phyloP scores from a whole-genome alignment of 1,140 invertebrate species.

The Chrysoperla carnea region DNA sequence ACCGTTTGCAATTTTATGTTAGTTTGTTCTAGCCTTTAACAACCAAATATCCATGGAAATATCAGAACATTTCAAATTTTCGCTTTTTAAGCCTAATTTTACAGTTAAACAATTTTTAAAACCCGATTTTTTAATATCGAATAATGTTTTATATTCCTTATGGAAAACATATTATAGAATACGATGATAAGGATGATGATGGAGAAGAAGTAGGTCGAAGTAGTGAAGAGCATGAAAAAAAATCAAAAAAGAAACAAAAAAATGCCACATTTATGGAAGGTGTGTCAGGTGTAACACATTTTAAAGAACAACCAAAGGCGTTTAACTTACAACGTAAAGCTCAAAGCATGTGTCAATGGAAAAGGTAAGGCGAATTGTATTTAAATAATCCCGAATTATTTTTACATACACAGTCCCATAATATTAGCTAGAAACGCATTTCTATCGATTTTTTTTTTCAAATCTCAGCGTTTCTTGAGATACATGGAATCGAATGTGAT shows the following conservation, averaged over 20 bases:
- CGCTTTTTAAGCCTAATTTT: too few relatives aligned
- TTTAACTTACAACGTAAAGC: constrained; percentile 53
- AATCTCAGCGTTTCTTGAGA: too few relatives aligned
- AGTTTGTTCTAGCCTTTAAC: too few relatives aligned
- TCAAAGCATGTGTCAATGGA: constrained; percentile 70
- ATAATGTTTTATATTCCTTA: not conserved
- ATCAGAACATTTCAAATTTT: too few relatives aligned
- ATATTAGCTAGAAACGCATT: not conserved
- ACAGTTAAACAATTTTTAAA: too few relatives aligned
- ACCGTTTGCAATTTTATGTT: too few relatives aligned
- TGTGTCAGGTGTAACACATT: constrained; percentile 48
- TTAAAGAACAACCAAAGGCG: constrained; percentile 40
- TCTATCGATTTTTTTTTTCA: constrained; percentile 3
- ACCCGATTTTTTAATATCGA: too few relatives aligned
- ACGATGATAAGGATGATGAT: constrained; percentile 2
- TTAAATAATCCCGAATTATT: not conserved
- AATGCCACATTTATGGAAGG: constrained; percentile 62
- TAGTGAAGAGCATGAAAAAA: constrained; percentile 14
- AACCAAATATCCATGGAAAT: too few relatives aligned
- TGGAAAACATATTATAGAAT: constrained; percentile 3
- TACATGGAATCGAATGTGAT: too few relatives aligned
- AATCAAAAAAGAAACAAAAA: constrained; percentile 31
- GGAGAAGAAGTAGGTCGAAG: constrained; percentile 7
- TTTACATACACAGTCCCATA: not conserved
- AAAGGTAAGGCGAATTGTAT: constrained; percentile 20